These are phyloP conservation scores for Rhyacichthys aspro DNA, from an alignment of 2,797 vertebrate genomes.

Conservation along the genomic window DNA sequence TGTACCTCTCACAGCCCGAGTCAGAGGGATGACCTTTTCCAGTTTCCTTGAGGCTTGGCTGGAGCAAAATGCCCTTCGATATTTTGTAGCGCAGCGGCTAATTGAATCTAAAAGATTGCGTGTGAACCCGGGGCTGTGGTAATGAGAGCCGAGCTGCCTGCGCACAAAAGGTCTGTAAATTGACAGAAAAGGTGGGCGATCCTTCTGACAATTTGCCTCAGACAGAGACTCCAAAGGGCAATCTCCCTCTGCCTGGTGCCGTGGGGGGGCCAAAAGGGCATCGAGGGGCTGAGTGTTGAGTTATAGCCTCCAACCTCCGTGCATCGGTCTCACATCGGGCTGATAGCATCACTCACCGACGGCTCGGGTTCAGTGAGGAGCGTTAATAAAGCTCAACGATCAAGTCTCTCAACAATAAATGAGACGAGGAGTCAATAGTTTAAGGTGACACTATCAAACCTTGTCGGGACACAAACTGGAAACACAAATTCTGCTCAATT, in stretches of 20 bases:
- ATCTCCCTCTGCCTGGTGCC: conserved; percentile 51
- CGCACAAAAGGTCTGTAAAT: conserved; percentile 72
- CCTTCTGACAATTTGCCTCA: conserved; percentile 65
- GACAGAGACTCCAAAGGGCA: conserved; percentile 71
- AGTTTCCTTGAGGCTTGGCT: conserved; percentile 69
- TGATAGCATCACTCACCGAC: conserved; percentile 8
- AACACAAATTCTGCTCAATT: too few relatives aligned
- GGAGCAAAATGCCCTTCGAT: conserved; percentile 76
- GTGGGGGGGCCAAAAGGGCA: conserved; percentile 66
- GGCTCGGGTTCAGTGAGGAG: not conserved
- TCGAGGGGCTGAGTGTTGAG: conserved; percentile 46
- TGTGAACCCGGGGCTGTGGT: conserved; percentile 65
- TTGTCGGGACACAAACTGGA: too few relatives aligned
- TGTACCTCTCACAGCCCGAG: conserved; percentile 59
- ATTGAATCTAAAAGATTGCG: conserved; percentile 80
- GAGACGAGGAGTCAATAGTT: too few relatives aligned
- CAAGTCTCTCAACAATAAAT: too few relatives aligned
- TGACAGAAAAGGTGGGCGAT: conserved; percentile 70
- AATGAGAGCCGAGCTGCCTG: conserved; percentile 74
- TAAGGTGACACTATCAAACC: too few relatives aligned
- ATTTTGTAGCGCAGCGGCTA: conserved; percentile 75
- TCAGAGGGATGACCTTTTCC: conserved; percentile 78
- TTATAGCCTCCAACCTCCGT: conserved; percentile 34
- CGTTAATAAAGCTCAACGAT: not conserved
- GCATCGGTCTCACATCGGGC: conserved; percentile 27